Evolutionary conservation across 2,888 invertebrate genomes (phyloP).

Genomic region (Caenorhabditis sp.): DNA sequence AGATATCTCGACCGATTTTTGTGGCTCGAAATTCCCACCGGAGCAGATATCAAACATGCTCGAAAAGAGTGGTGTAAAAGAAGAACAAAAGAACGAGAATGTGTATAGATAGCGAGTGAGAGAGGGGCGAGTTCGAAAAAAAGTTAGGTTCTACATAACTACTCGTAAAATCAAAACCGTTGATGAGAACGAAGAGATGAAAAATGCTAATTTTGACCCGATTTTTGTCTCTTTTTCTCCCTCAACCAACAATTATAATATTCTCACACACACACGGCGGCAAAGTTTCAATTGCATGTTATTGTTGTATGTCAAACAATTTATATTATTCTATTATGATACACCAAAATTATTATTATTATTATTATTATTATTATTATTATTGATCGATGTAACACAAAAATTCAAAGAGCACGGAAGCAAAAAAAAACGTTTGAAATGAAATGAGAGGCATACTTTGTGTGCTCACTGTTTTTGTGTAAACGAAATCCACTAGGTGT

Average conservation of each 20-base stretch:
- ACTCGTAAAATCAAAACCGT: neutral
- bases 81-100: neutral
- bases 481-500: neutral
- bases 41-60: slow-evolving; percentile 37
- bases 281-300: slow-evolving; percentile 15
- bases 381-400: neutral
- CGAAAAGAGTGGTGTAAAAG: neutral
- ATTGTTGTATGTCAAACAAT: slow-evolving; percentile 22
- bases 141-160: neutral
- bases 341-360: neutral
- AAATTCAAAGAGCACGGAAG: neutral
- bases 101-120: slow-evolving; percentile 20
- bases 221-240: neutral
- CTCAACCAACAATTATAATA: neutral
- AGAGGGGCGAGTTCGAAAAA: slow-evolving; percentile 14
- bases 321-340: slow-evolving; percentile 2
- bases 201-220: neutral
- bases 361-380: neutral
- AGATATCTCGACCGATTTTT: neutral
- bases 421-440: neutral
- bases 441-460: neutral
- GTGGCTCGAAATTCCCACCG: slow-evolving; percentile 20
- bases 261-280: slow-evolving; percentile 10
- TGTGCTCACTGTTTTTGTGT: neutral
- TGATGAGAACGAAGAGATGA: neutral